Base-by-base conservation (phyloP, 2,797 vertebrate genomes). In the Fratercula arctica region DNA sequence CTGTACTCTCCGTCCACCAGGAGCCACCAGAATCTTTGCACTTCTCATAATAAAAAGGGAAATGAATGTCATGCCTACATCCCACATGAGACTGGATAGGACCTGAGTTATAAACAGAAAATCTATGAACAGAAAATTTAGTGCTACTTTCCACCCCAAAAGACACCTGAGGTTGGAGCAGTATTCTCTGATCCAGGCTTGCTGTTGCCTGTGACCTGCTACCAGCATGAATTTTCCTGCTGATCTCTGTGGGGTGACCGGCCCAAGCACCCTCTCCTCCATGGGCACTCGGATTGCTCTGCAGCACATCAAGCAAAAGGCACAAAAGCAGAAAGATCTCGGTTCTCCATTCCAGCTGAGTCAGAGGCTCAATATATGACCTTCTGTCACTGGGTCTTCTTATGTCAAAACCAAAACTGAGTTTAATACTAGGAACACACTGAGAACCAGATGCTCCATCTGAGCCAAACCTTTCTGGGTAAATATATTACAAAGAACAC, bases 401-500 rank as follows among this genome's bases (percentile, higher is more conserved):
- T 43, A 46, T 81, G 81, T 92, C 92, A 93, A 95, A 95, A 87
- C 43, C 61, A 69, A 89, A 82, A 70, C 14, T 13, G 56, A 87
- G 43, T 72, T 83, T 90, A 82, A 89, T 86, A 56, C 31, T 63
- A 74, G 74, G 64, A 96, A 76, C 23, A 33, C 39, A 2, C 63
- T 87, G 67, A 79, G 86, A 87, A 85, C n/a, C 94, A 95, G 85
- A 93, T 93, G 94, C 83, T 96, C 26, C 31, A 37, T 74, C 54
- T 33, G 59, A 95, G 84, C 80, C 91, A 92, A 85, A 59, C 29
- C 43, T 92, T 85, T 80, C 95, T 87, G 84, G 45, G 85, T 84
- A 94, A 95, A 97, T 93, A 91, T 10, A 70, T 67, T 70, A 70
- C 64, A 57, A 95, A 76, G 83, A 94, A 72, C 82, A 96, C 90